Evolutionary conservation across 1,140 invertebrate species (phyloP).

Genomic region (Papilio xuthus): DNA sequence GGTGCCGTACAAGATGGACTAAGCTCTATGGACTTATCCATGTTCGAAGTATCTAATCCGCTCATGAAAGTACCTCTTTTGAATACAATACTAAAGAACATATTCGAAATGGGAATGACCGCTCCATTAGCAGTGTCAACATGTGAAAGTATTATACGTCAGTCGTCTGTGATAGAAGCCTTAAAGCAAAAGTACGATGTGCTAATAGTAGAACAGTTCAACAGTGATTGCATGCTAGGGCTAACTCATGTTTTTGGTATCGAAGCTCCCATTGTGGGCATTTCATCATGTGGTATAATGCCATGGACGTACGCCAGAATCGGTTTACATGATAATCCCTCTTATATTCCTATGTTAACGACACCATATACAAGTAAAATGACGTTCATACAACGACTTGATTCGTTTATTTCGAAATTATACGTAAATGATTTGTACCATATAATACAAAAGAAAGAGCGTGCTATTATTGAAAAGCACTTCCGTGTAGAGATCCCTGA

Average conservation of each 20-base stretch:
- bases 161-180: constrained; percentile 72
- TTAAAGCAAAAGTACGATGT: constrained; percentile 83
- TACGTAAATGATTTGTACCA: constrained; percentile 53
- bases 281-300: constrained; percentile 84
- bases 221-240: constrained; percentile 85
- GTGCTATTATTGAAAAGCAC: constrained; percentile 65
- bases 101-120: constrained; percentile 44
- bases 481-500: constrained; percentile 63
- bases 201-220: constrained; percentile 85
- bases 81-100: constrained; percentile 41
- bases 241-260: constrained; percentile 81
- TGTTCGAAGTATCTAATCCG: constrained; percentile 46
- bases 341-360: constrained; percentile 83
- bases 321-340: constrained; percentile 83
- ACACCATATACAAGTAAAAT: constrained; percentile 72
- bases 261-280: constrained; percentile 80
- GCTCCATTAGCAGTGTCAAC: constrained; percentile 51
- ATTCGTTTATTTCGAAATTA: constrained; percentile 64
- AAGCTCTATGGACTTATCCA: constrained; percentile 50
- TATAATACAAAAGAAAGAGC: constrained; percentile 56
- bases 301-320: constrained; percentile 83
- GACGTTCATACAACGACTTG: constrained; percentile 82
- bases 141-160: constrained; percentile 65
- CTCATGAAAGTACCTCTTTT: constrained; percentile 41
- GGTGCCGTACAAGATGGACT: constrained; percentile 49